Conservation (phyloP, 2,888 invertebrate genomes). For the Melieria omissa region DNA sequence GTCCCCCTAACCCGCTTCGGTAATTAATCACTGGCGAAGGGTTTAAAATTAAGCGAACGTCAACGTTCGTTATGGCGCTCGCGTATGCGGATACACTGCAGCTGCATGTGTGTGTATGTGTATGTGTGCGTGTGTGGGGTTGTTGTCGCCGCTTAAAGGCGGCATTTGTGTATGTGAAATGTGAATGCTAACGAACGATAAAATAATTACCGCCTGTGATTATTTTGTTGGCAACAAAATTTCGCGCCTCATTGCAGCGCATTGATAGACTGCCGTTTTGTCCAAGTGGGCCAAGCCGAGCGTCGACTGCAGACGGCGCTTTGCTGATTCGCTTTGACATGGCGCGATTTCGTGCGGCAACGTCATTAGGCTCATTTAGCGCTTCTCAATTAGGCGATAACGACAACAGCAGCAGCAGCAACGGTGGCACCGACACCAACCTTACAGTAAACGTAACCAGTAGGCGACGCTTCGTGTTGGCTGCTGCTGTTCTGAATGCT, state of each 20-base stretch:
- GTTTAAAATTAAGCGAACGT: conserved; percentile 20
- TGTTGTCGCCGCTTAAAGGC: background rate
- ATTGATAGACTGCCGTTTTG: background rate
- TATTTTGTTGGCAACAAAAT: conserved; percentile 17
- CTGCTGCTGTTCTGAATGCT: too few species aligned
- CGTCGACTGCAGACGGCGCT: background rate
- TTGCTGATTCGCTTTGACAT: too few species aligned
- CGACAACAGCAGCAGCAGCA: background rate
- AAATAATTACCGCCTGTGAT: conserved; percentile 14
- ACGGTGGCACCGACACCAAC: background rate
- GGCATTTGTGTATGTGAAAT: background rate
- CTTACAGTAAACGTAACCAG: background rate
- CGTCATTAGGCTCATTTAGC: conserved; percentile 33
- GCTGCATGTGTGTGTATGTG: background rate
- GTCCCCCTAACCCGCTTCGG: background rate
- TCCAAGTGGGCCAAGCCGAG: background rate
- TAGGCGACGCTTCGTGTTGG: too few species aligned
- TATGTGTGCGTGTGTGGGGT: conserved; percentile 9
- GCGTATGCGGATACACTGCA: background rate
- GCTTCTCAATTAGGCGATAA: conserved; percentile 5
- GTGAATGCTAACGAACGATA: conserved; percentile 16
- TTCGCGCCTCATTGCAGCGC: background rate
- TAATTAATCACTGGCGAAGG: conserved; percentile 32
- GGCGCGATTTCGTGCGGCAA: conserved; percentile 5
- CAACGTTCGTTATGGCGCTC: background rate